Conservation (phyloP, 2,888 invertebrate genomes). For the Epinotia brunnichana region DNA sequence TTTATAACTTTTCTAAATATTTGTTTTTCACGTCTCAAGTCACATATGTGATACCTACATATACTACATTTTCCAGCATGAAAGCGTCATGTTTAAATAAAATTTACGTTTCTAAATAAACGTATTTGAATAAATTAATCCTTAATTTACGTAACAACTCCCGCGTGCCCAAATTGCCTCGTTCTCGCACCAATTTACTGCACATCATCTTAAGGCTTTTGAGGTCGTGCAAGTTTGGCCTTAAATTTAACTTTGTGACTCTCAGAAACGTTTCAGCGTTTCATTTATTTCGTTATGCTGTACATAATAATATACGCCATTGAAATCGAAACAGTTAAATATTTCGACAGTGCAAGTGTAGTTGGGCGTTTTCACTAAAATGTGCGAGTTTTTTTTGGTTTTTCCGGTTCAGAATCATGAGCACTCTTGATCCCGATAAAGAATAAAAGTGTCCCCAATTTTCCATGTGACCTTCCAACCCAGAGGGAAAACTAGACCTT, state of each 20-base stretch:
- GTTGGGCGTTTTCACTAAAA: too few species aligned
- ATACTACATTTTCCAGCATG: neutral
- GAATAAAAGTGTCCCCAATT: too few species aligned
- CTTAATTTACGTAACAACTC: conserved; percentile 25
- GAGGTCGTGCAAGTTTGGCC: conserved; percentile 21
- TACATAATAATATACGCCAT: neutral
- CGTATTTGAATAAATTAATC: conserved; percentile 26
- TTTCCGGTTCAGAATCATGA: too few species aligned
- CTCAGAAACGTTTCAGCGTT: neutral
- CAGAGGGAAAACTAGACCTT: too few species aligned
- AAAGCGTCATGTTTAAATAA: neutral
- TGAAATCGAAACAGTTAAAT: neutral
- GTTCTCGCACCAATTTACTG: conserved; percentile 34
- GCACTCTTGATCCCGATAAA: too few species aligned
- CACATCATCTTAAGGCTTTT: conserved; percentile 35
- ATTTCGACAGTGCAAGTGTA: too few species aligned
- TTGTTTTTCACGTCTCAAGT: neutral
- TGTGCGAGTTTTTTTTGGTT: too few species aligned
- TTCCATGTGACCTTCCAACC: too few species aligned
- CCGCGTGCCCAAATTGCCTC: conserved; percentile 32
- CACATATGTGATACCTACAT: neutral
- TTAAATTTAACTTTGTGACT: conserved; percentile 5
- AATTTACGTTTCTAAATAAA: neutral
- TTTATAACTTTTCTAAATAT: neutral
- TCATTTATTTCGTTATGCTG: neutral